Percentiles rank a stretch among this genome's conserved stretches.
These are phyloP conservation scores for Cricetomys ansorgei DNA, from an alignment of 2,113 vertebrate species.

Conservation along the genomic window DNA sequence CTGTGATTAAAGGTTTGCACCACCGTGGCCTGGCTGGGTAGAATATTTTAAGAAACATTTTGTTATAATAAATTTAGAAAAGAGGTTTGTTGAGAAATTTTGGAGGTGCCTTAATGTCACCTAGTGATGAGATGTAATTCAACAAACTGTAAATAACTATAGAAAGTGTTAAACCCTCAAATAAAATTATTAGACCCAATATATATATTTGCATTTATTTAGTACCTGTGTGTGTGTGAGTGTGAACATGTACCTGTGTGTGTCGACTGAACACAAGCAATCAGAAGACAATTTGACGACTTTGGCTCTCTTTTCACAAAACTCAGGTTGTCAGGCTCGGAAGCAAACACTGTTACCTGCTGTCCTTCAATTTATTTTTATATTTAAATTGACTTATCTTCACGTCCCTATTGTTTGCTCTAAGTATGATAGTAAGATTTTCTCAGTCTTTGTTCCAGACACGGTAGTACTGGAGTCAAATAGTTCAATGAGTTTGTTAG, in stretches of 20 bases:
- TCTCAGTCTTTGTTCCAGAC: background rate
- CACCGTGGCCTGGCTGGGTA: too few species aligned
- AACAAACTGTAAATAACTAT: background rate
- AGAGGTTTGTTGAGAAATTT: slow-evolving; percentile 3
- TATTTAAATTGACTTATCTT: slow-evolving; percentile 33
- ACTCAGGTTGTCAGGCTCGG: background rate
- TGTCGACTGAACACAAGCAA: background rate
- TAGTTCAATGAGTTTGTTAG: background rate
- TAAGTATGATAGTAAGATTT: background rate
- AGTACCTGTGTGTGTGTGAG: too few species aligned
- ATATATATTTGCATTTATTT: background rate
- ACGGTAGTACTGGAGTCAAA: background rate
- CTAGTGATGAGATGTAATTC: background rate
- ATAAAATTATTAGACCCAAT: background rate
- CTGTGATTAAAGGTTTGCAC: too few species aligned
- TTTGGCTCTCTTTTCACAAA: background rate
- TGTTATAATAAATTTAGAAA: background rate
- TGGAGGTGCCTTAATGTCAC: background rate
- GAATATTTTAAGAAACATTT: background rate
- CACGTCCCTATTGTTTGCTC: background rate
- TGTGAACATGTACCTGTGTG: background rate
- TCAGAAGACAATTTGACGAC: background rate
- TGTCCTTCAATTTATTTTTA: background rate
- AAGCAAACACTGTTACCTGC: background rate
- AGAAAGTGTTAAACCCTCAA: background rate